phyloP scores from a whole-genome alignment of 2,797 vertebrate genomes.

The Pseudomugil tenellus region DNA sequence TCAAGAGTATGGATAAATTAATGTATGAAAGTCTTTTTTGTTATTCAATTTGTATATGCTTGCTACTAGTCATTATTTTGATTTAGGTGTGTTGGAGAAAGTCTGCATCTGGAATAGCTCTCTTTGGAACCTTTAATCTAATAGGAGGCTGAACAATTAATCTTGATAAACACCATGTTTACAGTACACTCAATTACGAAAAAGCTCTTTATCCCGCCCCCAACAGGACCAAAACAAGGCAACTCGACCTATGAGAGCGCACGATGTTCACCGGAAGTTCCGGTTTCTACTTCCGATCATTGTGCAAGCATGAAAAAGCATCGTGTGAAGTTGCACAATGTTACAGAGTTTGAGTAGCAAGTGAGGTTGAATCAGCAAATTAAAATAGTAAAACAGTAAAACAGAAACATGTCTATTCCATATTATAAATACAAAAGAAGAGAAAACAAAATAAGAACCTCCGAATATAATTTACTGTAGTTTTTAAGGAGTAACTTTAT shows the following conservation, averaged over 20 bases:
- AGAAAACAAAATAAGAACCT: no score
- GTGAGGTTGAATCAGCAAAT: background rate
- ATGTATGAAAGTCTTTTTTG: no score
- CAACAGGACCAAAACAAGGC: constrained; percentile 35
- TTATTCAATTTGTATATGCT: no score
- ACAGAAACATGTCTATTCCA: no score
- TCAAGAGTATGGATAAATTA: no score
- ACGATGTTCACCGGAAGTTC: constrained; percentile 6
- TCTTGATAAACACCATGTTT: background rate
- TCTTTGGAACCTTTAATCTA: no score
- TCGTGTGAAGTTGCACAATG: constrained; percentile 11
- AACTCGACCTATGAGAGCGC: constrained; percentile 6
- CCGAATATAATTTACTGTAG: no score
- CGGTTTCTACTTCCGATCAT: constrained; percentile 18
- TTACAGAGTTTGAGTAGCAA: background rate
- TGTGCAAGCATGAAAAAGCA: constrained; percentile 41
- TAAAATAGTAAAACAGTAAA: background rate
- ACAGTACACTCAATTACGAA: constrained; percentile 6
- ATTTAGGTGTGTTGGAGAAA: no score
- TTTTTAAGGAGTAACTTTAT: no score
- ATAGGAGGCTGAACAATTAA: background rate
- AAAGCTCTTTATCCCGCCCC: background rate
- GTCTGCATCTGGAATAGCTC: background rate
- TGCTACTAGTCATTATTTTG: no score
- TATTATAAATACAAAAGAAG: no score